phyloP scores from a whole-genome alignment of 2,888 invertebrate genomes.

The Oscheius sp. region DNA sequence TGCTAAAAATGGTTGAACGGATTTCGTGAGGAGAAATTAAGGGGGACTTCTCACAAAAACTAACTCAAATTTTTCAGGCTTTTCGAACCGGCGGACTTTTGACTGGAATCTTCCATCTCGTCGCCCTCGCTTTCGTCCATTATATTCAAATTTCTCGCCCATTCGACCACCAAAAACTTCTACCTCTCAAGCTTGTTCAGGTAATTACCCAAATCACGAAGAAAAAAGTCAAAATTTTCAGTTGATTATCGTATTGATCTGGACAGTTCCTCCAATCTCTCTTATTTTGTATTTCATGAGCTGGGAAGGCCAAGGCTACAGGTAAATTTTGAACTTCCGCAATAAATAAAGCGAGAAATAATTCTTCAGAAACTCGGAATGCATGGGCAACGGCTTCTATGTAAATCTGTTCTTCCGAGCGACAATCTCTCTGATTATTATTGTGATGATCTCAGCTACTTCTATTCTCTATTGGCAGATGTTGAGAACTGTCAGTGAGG shows the following conservation, averaged over 20 bases:
- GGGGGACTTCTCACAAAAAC: no score
- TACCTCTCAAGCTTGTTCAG: conserved; percentile 40
- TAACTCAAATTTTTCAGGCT: conserved; percentile 66
- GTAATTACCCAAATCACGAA: not conserved
- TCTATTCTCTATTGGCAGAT: conserved; percentile 77
- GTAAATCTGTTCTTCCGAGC: conserved; percentile 55
- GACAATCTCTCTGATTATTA: conserved; percentile 70
- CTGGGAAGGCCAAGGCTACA: conserved; percentile 72
- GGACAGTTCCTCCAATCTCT: conserved; percentile 75
- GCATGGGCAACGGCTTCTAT: conserved; percentile 49
- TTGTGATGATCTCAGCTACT: conserved; percentile 76
- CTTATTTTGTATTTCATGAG: conserved; percentile 75
- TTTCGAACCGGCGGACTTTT: conserved; percentile 76
- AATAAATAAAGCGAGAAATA: not conserved
- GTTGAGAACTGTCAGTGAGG: conserved; percentile 68
- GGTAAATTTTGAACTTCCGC: conserved; percentile 22
- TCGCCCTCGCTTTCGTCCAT: conserved; percentile 78
- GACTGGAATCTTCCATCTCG: conserved; percentile 77
- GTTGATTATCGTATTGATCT: conserved; percentile 74
- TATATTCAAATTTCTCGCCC: conserved; percentile 77
- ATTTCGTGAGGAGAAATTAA: no score
- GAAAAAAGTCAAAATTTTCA: conserved; percentile 34
- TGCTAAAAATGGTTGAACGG: no score
- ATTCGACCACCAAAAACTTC: conserved; percentile 76
- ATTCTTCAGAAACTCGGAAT: conserved; percentile 40